Percentiles rank a stretch among this genome's conserved stretches.
Evolutionary conservation across 2,888 invertebrate species (phyloP).

Genomic region (Aphodius granarius): DNA sequence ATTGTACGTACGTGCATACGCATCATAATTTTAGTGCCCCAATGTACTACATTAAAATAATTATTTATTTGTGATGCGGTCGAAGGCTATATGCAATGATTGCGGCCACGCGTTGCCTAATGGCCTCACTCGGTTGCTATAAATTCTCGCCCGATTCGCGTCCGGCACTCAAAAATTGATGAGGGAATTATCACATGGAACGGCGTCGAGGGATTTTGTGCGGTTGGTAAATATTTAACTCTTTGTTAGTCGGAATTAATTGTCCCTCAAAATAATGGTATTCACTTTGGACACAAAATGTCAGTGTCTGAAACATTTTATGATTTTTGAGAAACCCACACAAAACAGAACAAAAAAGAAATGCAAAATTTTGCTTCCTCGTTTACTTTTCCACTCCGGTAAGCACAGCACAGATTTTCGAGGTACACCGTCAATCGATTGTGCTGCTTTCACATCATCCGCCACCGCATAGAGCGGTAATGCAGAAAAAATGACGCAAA

Average conservation of each 20-base stretch:
- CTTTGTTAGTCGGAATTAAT: neutral
- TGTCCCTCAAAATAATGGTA: neutral
- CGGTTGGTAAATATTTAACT: neutral
- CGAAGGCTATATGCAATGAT: neutral
- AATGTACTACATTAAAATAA: neutral
- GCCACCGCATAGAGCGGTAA: neutral
- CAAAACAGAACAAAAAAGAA: no score
- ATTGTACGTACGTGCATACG: neutral
- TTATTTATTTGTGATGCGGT: neutral
- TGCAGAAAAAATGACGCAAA: constrained; percentile 14
- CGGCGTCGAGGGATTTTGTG: neutral
- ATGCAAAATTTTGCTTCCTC: neutral
- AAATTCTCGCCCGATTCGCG: neutral
- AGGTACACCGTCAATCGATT: neutral
- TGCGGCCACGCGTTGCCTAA: neutral
- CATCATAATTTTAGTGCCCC: neutral
- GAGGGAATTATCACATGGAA: neutral
- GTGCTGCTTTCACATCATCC: neutral
- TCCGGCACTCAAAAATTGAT: neutral
- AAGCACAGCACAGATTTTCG: neutral
- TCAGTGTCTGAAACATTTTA: no score
- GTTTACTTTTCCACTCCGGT: neutral
- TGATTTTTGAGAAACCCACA: no score
- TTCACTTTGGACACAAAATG: no score
- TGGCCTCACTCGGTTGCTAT: neutral